Evolutionary conservation across 2,797 vertebrate genomes (phyloP).

Genomic region (Tapirus indicus): DNA sequence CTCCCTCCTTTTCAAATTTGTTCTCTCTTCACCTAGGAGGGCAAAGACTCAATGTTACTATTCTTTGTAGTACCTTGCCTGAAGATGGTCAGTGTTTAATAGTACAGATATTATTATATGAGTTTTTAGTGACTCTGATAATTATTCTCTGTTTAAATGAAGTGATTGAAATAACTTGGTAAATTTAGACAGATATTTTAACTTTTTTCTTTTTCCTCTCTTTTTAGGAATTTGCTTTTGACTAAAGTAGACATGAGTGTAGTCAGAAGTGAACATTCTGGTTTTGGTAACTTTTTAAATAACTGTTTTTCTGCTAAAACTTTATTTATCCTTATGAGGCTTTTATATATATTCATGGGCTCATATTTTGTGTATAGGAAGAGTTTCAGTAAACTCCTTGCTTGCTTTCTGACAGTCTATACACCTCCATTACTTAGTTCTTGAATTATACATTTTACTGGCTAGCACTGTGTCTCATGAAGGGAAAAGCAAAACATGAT

Average conservation of each 20-base stretch:
- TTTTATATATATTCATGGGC: not conserved
- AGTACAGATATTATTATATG: not conserved
- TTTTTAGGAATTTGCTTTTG: constrained; percentile 55
- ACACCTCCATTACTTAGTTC: not conserved
- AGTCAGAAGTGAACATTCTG: constrained; percentile 46
- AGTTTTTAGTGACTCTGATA: not conserved
- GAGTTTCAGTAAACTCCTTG: not conserved
- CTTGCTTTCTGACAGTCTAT: not conserved
- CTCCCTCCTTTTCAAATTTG: not conserved
- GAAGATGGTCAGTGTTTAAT: not conserved
- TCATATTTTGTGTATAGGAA: not conserved
- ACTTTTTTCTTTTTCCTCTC: not conserved
- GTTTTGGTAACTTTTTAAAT: constrained; percentile 47
- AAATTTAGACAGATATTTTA: constrained; percentile 50
- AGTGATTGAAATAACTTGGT: constrained; percentile 37
- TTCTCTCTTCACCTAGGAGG: not conserved
- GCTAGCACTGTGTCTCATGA: not conserved
- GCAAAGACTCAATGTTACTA: not conserved
- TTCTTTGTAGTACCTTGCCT: not conserved
- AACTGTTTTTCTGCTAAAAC: not conserved
- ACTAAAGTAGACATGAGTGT: constrained; percentile 21
- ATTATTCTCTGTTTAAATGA: constrained; percentile 49
- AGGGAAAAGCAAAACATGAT: not conserved
- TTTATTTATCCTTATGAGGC: not conserved
- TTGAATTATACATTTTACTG: constrained; percentile 11